These are phyloP conservation scores for Irena cyanogastra DNA, from an alignment of 2,113 vertebrate species.

Conservation along the genomic window DNA sequence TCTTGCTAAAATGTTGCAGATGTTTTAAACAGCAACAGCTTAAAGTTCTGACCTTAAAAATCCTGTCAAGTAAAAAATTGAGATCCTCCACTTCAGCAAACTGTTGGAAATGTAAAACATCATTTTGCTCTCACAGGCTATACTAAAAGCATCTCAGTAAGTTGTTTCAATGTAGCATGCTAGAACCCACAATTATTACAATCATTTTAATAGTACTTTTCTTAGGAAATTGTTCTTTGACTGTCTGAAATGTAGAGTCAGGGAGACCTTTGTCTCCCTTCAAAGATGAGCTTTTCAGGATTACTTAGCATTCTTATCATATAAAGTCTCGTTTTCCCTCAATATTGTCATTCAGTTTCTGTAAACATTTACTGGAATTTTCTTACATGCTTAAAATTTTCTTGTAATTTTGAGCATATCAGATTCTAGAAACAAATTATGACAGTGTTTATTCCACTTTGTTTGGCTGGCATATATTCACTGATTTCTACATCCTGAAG, in stretches of 20 bases:
- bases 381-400: neutral
- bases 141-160: neutral
- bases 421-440: neutral
- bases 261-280: neutral
- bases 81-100: neutral
- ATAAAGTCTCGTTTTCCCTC: neutral
- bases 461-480: neutral
- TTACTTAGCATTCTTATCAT: neutral
- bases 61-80: neutral
- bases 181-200: neutral
- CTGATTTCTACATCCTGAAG: neutral
- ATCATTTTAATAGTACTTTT: neutral
- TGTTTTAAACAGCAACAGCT: neutral
- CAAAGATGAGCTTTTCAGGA: neutral
- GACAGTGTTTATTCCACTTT: neutral
- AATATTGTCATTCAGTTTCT: neutral
- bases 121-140: neutral
- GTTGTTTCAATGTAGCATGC: neutral
- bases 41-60: neutral
- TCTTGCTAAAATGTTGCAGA: neutral
- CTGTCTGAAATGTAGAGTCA: neutral
- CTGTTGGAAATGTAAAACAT: neutral
- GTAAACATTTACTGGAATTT: neutral
- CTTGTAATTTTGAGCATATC: neutral
- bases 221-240: neutral